A percentile compares a stretch with the other conserved stretches of the same genome.
Evolutionary conservation across 2,888 invertebrate species (phyloP).

Genomic region (Luperina nickerlii): DNA sequence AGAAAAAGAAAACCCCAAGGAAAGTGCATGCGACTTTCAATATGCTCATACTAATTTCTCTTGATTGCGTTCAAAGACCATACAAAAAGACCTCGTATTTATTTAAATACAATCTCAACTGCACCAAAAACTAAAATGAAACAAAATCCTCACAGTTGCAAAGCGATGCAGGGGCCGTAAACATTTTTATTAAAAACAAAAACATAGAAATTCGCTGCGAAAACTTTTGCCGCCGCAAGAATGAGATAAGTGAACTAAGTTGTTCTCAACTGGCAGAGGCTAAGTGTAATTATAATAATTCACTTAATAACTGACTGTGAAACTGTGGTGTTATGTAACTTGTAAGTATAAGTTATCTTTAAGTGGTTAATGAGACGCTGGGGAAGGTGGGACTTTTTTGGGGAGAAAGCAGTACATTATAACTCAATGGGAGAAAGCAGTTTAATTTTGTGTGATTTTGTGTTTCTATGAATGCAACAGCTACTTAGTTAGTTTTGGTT

Average conservation of each 20-base stretch:
- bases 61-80: background rate
- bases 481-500: background rate
- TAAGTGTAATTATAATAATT: constrained; percentile 87
- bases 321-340: constrained; percentile 65
- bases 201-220: constrained; percentile 65
- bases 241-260: constrained; percentile 79
- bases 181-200: constrained; percentile 72
- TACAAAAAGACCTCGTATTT: background rate
- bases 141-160: constrained; percentile 62
- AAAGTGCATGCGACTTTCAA: background rate
- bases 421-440: background rate
- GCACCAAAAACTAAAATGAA: constrained; percentile 42
- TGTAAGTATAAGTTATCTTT: constrained; percentile 62
- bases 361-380: constrained; percentile 63
- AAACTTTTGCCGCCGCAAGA: constrained; percentile 74
- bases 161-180: constrained; percentile 68
- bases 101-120: constrained; percentile 19
- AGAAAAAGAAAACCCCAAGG: background rate
- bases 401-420: background rate
- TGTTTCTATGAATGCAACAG: background rate
- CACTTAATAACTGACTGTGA: constrained; percentile 73
- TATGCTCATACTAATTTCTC: background rate
- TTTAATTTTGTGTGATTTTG: constrained; percentile 19
- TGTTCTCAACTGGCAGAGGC: constrained; percentile 80
- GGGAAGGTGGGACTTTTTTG: constrained; percentile 53